These are phyloP conservation scores for Anguilla obscura DNA, from an alignment of 2,797 vertebrate genomes.

Conservation along the genomic window DNA sequence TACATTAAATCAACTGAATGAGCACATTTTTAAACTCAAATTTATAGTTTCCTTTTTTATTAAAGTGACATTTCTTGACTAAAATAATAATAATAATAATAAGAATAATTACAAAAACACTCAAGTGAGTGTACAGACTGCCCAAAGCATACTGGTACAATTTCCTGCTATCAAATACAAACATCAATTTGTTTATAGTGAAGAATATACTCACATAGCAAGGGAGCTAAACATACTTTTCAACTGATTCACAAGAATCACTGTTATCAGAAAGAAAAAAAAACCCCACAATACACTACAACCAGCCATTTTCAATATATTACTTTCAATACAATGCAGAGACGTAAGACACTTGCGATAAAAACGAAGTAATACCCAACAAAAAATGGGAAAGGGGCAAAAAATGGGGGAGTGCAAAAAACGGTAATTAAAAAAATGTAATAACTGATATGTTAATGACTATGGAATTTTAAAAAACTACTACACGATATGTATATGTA, in stretches of 20 bases:
- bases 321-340: conserved; percentile 40
- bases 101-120: conserved; percentile 12
- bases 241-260: conserved; percentile 57
- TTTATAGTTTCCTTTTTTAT: conserved; percentile 55
- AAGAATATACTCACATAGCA: conserved; percentile 54
- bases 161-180: conserved; percentile 53
- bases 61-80: conserved; percentile 58
- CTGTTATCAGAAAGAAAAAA: conserved; percentile 36
- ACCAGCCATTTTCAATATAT: conserved; percentile 49
- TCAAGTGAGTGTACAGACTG: conserved; percentile 43
- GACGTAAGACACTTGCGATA: conserved; percentile 36
- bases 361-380: conserved; percentile 35
- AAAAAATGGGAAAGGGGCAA: conserved; percentile 34
- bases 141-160: conserved; percentile 35
- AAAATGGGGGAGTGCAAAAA: conserved; percentile 41
- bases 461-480: conserved; percentile 27
- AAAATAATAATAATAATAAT: conserved; percentile 32
- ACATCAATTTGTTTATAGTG: conserved; percentile 33
- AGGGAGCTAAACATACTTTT: conserved; percentile 49
- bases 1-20: background rate
- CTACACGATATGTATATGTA: conserved; percentile 17
- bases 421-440: conserved; percentile 28
- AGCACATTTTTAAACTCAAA: conserved; percentile 17
- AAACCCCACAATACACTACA: conserved; percentile 44
- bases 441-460: conserved; percentile 47